Evolutionary conservation across 2,113 vertebrate genomes (phyloP).

Genomic region (Hypomesus transpacificus): DNA sequence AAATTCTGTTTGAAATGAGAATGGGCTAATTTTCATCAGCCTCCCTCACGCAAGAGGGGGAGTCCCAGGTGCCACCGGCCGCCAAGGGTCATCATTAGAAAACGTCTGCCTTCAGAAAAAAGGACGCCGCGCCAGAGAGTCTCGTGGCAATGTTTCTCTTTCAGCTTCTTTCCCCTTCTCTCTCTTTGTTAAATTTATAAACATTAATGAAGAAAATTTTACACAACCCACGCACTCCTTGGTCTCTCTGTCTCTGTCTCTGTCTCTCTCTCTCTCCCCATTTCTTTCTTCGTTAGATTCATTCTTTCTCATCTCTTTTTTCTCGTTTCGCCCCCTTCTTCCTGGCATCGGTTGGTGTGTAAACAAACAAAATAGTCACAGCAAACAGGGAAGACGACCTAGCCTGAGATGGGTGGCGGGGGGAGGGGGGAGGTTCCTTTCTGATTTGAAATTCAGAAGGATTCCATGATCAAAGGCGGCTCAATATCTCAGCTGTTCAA

Average conservation of each 20-base stretch:
- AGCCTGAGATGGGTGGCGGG: slow-evolving; percentile 18
- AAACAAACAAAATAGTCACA: slow-evolving; percentile 56
- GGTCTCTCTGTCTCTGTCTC: slow-evolving; percentile 25
- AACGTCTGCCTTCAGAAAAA: slow-evolving; percentile 78
- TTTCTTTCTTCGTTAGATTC: slow-evolving; percentile 29
- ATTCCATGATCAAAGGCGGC: slow-evolving; percentile 89
- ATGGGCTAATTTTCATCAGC: slow-evolving; percentile 98
- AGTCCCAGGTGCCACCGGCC: slow-evolving; percentile 91
- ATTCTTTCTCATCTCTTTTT: slow-evolving; percentile 15
- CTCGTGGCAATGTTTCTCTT: slow-evolving; percentile 73
- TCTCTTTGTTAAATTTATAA: slow-evolving; percentile 84
- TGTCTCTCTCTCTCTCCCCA: slow-evolving; percentile 23
- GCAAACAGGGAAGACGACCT: slow-evolving; percentile 33
- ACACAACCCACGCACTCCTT: slow-evolving; percentile 59
- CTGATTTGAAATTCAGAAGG: slow-evolving; percentile 92
- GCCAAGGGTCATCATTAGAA: slow-evolving; percentile 99
- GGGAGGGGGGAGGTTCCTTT: slow-evolving; percentile 71
- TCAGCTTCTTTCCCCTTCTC: slow-evolving; percentile 19
- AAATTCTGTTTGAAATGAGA: slow-evolving; percentile 99
- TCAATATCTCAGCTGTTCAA: slow-evolving; percentile 93
- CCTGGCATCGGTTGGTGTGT: slow-evolving; percentile 38
- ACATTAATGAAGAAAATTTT: slow-evolving; percentile 85
- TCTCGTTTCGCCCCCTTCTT: slow-evolving; percentile 14
- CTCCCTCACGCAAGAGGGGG: slow-evolving; percentile 77
- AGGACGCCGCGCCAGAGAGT: slow-evolving; percentile 63